Evolutionary conservation across 2,888 invertebrate genomes (phyloP), one percentile per base, ranked within the genome.

Genomic region (Graphium colonna): DNA sequence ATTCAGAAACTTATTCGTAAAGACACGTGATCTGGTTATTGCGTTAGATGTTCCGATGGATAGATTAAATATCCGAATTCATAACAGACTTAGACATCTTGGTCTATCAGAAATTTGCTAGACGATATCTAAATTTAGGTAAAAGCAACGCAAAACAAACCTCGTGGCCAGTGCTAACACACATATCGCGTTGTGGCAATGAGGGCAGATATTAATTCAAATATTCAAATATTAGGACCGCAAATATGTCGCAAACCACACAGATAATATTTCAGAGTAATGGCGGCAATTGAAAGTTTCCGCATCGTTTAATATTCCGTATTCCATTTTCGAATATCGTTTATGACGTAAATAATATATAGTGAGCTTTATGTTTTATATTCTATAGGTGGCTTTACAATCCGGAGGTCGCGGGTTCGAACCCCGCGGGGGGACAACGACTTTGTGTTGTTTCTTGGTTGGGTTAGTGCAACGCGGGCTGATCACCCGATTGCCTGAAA

Each of bases 241-340:
- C 46, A 41, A 52, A 52, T 43, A 38, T 46, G 41, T 52, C 41
- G 21, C 36, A 15, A 52, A 42, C 52, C 46, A 17, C 51, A 45
- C 46, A 36, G 41, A 52, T 42, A 52, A 47, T 47, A 42, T 36
- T 12, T 38, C 42, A 15, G 4, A n/a, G 36, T 41, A 47, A 47
- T 36, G 47, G 21, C 26, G 10, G 36, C 52, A 18, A 47, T 52
- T 52, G 26, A 47, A 52, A 42, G 42, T 47, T 52, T 52, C 47
- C 52, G 36, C 42, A 36, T 47, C 52, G 36, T 38, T 52, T 36
- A 9, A 31, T 42, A 41, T 21, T 41, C 33, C 33, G 12, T 41
- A 40, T 44, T 26, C 51, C 31, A 45, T 40, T 45, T 40, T 31
- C 15, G 12, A 39, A 45, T 15, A 45, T 41, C 18, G 42, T 36